These are phyloP conservation scores for Chaetops frenatus DNA, from an alignment of 2,113 vertebrate species.

Conservation along the genomic window DNA sequence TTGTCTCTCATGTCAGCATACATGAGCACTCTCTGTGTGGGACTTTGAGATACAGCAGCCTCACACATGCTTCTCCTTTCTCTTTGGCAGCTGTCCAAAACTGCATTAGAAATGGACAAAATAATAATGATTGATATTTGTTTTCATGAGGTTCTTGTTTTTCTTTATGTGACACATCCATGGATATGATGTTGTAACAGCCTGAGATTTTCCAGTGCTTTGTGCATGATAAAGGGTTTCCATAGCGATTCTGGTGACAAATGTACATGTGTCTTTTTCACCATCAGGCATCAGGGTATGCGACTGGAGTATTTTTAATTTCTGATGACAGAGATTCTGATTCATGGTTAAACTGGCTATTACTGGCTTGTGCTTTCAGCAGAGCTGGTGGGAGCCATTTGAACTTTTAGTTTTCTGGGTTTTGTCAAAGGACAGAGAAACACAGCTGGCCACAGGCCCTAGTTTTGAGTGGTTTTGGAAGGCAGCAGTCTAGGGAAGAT, in stretches of 20 bases:
- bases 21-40: not conserved
- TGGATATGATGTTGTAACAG: not conserved
- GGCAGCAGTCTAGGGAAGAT: not conserved
- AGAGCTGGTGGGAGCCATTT: not conserved
- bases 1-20: not conserved
- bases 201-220: not conserved
- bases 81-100: not conserved
- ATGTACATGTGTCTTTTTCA: not conserved
- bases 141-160: not conserved
- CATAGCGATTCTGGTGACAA: not conserved
- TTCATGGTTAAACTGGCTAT: not conserved
- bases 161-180: not conserved
- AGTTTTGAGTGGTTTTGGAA: not conserved
- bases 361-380: not conserved
- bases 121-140: not conserved
- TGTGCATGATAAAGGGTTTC: not conserved
- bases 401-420: not conserved
- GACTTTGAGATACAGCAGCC: not conserved
- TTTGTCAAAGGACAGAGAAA: not conserved
- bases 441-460: not conserved
- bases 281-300: not conserved
- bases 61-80: not conserved
- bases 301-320: not conserved
- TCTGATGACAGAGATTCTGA: not conserved
- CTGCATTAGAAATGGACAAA: not conserved